These are phyloP conservation scores for Nycticorax nycticorax DNA, from an alignment of 2,113 vertebrate genomes.

Conservation along the genomic window DNA sequence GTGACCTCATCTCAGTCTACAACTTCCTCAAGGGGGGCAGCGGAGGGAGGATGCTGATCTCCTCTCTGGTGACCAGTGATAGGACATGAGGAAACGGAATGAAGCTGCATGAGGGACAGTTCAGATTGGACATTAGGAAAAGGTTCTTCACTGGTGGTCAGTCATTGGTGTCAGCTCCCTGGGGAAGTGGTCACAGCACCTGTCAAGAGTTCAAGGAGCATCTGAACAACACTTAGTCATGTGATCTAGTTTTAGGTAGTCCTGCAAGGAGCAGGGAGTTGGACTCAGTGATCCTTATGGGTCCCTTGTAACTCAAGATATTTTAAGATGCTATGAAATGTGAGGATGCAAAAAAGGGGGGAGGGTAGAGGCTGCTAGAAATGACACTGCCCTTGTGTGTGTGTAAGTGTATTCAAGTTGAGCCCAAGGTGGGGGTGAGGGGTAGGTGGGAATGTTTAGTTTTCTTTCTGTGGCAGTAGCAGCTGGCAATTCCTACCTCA, in stretches of 20 bases:
- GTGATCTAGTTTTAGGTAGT: neutral
- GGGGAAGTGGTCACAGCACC: neutral
- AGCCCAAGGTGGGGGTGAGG: neutral
- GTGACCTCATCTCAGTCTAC: neutral
- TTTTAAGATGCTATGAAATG: neutral
- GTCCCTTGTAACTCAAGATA: neutral
- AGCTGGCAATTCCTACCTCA: neutral
- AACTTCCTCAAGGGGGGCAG: neutral
- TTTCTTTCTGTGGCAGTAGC: neutral
- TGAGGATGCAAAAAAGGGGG: neutral
- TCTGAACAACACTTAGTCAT: neutral
- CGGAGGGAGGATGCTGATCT: neutral
- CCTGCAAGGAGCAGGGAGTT: neutral
- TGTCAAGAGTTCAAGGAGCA: neutral
- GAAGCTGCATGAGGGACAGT: neutral
- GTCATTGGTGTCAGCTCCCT: neutral
- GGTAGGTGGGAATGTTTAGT: neutral
- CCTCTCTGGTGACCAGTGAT: neutral
- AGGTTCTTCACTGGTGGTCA: neutral
- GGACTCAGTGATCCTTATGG: neutral
- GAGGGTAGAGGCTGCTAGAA: neutral
- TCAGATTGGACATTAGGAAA: neutral
- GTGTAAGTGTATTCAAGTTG: rapidly evolving
- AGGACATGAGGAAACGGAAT: neutral
- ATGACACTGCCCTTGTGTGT: neutral